Evolutionary conservation across 2,113 vertebrate species (phyloP), one percentile per base, ranked within the genome.

Genomic region (Struthio camelus): DNA sequence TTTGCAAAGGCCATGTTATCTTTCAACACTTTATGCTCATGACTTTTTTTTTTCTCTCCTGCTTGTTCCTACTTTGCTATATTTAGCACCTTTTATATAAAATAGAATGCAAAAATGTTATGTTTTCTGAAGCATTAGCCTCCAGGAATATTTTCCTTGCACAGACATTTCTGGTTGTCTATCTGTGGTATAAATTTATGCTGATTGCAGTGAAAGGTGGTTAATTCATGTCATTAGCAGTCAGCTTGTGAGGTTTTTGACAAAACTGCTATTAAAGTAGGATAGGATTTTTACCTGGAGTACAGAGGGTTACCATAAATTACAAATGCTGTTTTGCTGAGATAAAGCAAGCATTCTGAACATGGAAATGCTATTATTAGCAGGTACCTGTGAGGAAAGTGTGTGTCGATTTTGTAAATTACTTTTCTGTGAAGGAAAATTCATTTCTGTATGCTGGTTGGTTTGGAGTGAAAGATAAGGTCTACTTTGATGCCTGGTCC

Each of bases 51-150:
- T 10, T 44, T 48, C 32, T 10, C 50, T 48, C 32, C 24, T 53
- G 34, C 11, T 73, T 1, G 5, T 61, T 93, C 3, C 0, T 40
- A 13, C 36, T 64, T 53, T 3, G 23, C 30, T 22, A 36, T 64
- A 25, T 80, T 83, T 65, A 27, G 53, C 23, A 51, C 50, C 22
- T 3, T 89, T 80, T 44, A 42, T 92, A 10, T 42, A 46, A n/a
- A 62, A 54, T 6, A 56, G 7, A 48, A 16, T 25, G 10, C 14
- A n/a, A 25, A 91, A 83, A 4, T 14, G n/a, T 54, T 36, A 44
- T 0, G 0, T 40, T 34, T 89, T 56, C 48, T 40, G 24, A 93
- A 65, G 42, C 15, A 16, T 4, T 81, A 9, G 11, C 66, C 34
- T 89, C 73, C 30, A 48, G 54, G 28, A 87, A 14, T 46, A 6